phyloP scores from a whole-genome alignment of 2,113 vertebrate genomes.

The Hyperopisus bebe region DNA sequence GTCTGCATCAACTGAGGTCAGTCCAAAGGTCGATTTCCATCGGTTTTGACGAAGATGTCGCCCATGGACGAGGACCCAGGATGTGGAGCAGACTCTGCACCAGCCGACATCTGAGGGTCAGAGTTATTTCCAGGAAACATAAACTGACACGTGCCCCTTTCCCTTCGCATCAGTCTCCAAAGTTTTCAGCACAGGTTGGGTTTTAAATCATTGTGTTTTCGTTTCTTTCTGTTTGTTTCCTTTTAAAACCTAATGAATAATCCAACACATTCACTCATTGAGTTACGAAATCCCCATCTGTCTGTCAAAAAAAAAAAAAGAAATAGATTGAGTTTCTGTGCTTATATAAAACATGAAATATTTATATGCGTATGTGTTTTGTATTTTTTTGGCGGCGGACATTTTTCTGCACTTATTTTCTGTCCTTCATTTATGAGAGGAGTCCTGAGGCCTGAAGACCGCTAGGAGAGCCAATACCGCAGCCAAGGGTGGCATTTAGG shows the following conservation, averaged over 20 bases:
- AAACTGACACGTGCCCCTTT: conserved; percentile 9
- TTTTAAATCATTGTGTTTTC: conserved; percentile 13
- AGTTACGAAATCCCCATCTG: conserved; percentile 26
- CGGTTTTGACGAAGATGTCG: not conserved
- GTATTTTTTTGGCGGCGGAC: conserved; percentile 47
- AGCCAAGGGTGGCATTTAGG: conserved; percentile 33
- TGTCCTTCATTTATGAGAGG: conserved; percentile 66
- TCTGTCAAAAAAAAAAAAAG: conserved; percentile 30
- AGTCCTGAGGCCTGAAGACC: conserved; percentile 41
- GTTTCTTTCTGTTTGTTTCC: conserved; percentile 16
- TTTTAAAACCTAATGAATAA: conserved; percentile 38
- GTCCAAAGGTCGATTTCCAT: too few relatives aligned
- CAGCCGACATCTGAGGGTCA: not conserved
- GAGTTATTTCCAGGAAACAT: not conserved
- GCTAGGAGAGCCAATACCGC: conserved; percentile 50
- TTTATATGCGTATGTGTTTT: conserved; percentile 57
- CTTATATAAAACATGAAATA: conserved; percentile 61
- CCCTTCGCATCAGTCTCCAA: not conserved
- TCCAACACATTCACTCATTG: conserved; percentile 30
- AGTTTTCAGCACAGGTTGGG: conserved; percentile 4
- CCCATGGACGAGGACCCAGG: not conserved
- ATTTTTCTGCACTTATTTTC: conserved; percentile 67
- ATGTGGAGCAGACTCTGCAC: not conserved
- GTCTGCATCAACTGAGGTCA: not conserved
- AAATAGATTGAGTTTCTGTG: conserved; percentile 38